Base-by-base conservation (phyloP, 1,140 invertebrate genomes). In the Drosophila gunungcola region DNA sequence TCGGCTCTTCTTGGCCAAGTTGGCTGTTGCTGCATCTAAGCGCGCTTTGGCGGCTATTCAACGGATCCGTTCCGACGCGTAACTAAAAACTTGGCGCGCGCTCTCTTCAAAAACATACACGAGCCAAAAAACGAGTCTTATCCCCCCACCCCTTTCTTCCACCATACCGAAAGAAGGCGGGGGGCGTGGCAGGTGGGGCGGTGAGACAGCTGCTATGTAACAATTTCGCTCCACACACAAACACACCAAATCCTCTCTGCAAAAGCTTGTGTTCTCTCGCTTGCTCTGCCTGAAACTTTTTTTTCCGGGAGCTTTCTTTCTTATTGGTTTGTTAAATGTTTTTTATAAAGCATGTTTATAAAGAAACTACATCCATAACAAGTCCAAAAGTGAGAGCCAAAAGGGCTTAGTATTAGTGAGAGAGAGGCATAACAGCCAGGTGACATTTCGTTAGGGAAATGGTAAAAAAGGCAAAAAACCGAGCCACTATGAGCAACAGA, bases 81-180 rank as follows among this genome's bases (percentile, higher is more conserved):
- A 80, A 88, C 83, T 88, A 89, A 88, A 86, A 88, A 88, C 83
- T 88, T 88, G 83, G 84, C 84, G 83, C 83, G 83, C 83, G 84
- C 83, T 89, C 83, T 83, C 63, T 67, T 54, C 65, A 43, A 51
- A 52, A 39, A 49, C 83, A 72, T 32, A 32, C 82, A 85, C 82
- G 81, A 78, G 81, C 60, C 82, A 74, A 60, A 77, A 51, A 75
- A 86, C 82, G 78, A 88, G 79, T 77, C 63, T 83, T 88, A 77
- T 34, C 7, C 6, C 6, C 45, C 12, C 13, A 12, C 2, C 12
- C 7, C 29, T 32, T 21, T 21, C 16, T 21, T 21, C 16, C 16
- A 21, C 16, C 16, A 21, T 21, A 21, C 16, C 16, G 1, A 21
- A 51, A 51, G 3, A 69, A 68, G 56, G 64, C 64, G 67, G 57